Base-by-base conservation (phyloP, 2,113 vertebrate species). In the Engystomops pustulosus region DNA sequence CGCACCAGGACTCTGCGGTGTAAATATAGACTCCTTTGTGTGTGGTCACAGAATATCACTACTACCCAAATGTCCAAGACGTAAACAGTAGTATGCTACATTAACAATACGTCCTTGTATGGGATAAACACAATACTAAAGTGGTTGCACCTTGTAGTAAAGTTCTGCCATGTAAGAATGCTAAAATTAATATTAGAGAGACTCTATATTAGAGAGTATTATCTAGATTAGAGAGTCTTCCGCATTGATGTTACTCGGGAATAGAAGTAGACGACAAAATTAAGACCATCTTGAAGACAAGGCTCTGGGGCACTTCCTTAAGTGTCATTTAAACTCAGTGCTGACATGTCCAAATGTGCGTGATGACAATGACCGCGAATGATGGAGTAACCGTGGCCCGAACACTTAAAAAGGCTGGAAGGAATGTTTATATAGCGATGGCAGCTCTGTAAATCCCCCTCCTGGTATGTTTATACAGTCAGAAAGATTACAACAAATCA, bases 311-410 rank as follows among this genome's bases (percentile, higher is more conserved):
- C 27, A 30, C 18, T 32, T 79, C 77, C 75, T 32, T 78, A 38
- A 65, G 58, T 38, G 77, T 27, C 87, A 51, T 41, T 32, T 78
- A 11, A 68, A 85, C 34, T 79, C 27, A 83, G 82, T 78, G 86
- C n/a, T 67, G 58, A 79, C 55, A 65, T 47, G 58, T 41, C 47
- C 25, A 79, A 79, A 79, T 79, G 77, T 67, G 41, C 23, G 77
- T 27, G 77, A 79, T 79, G 55, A 79, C 77, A 79, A 67, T 65
- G 15, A 55, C 12, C 27, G 4, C 47, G 38, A 79, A 79, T 62
- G 77, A 79, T 65, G 38, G 23, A 67, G 77, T 79, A 47, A 47
- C 36, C 38, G 55, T 34, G 25, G 25, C 55, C 55, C 11, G 41
- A 47, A 44, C 58, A 79, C 77, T 65, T 79, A 67, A 44, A 18